A percentile compares a stretch with the other conserved stretches of the same genome.
These are phyloP conservation scores for Centrocercus urophasianus DNA, from an alignment of 2,113 vertebrate genomes.

Conservation along the genomic window DNA sequence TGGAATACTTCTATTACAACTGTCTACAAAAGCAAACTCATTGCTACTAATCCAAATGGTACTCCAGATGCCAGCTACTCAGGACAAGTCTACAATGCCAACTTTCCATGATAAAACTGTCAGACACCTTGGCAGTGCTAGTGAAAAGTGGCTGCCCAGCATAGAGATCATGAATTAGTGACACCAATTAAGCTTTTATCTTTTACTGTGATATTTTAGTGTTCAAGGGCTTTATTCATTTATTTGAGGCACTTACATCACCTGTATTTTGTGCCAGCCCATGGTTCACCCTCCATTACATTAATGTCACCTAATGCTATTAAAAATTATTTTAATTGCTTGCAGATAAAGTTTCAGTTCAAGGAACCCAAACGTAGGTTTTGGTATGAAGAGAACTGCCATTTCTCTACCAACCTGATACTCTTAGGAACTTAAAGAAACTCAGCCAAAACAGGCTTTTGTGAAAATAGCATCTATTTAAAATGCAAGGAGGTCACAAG, in stretches of 20 bases:
- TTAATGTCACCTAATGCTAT: not conserved
- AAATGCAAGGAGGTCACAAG: slow-evolving; percentile 57
- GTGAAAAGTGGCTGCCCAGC: not conserved
- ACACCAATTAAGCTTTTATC: not conserved
- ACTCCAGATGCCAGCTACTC: not conserved
- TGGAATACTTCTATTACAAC: not conserved
- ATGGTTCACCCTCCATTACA: not conserved
- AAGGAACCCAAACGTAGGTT: not conserved
- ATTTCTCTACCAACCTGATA: not conserved
- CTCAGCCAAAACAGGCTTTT: not conserved
- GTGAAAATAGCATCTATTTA: slow-evolving; percentile 32
- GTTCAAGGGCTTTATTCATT: not conserved
- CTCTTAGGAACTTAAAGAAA: not conserved
- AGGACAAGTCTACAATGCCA: not conserved
- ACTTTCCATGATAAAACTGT: not conserved
- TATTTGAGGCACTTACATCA: not conserved
- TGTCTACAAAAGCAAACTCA: not conserved
- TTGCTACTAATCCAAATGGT: not conserved
- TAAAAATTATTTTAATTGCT: not conserved
- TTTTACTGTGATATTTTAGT: not conserved
- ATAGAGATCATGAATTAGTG: not conserved
- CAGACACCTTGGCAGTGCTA: not conserved
- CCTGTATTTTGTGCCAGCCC: not conserved
- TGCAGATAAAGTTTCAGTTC: not conserved
- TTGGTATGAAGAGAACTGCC: not conserved